Conservation (phyloP, 1,140 invertebrate genomes). For the Penaeus indicus region DNA sequence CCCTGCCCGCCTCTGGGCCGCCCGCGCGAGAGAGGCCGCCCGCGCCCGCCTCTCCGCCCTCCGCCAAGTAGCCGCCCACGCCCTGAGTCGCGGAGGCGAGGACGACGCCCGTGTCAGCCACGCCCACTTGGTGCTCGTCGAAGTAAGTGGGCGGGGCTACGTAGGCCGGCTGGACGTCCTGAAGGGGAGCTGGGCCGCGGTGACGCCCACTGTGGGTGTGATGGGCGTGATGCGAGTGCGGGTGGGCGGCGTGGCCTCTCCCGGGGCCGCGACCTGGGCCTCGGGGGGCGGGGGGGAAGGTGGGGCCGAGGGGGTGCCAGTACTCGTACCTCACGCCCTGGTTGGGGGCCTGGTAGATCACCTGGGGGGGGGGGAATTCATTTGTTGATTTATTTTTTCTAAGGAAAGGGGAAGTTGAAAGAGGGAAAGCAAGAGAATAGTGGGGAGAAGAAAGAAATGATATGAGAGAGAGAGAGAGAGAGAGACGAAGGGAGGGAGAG, state of each 20-base stretch:
- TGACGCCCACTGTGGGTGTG: not conserved
- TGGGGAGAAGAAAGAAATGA: no score
- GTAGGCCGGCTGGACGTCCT: conserved; percentile 32
- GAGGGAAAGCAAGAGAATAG: no score
- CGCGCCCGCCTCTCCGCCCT: not conserved
- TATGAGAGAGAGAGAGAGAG: no score
- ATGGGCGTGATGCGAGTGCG: not conserved
- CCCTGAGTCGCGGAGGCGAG: conserved; percentile 25
- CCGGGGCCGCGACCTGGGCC: not conserved
- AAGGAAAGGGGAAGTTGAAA: no score
- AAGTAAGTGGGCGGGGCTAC: conserved; percentile 5
- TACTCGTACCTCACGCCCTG: conserved; percentile 92
- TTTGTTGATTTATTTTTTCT: no score
- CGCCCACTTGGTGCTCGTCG: not conserved
- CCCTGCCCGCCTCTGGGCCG: not conserved
- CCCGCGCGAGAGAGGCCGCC: not conserved
- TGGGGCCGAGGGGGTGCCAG: conserved; percentile 59
- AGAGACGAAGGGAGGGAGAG: not conserved
- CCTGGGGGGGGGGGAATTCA: conserved; percentile 71
- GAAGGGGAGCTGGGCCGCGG: conserved; percentile 9
- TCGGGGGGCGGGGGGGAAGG: conserved; percentile 11
- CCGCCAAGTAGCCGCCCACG: not conserved
- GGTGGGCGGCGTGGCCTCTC: not conserved
- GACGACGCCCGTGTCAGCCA: not conserved
- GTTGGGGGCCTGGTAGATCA: conserved; percentile 83